These are phyloP conservation scores for Chironomus tepperi DNA, from an alignment of 1,140 invertebrate species.

Conservation along the genomic window DNA sequence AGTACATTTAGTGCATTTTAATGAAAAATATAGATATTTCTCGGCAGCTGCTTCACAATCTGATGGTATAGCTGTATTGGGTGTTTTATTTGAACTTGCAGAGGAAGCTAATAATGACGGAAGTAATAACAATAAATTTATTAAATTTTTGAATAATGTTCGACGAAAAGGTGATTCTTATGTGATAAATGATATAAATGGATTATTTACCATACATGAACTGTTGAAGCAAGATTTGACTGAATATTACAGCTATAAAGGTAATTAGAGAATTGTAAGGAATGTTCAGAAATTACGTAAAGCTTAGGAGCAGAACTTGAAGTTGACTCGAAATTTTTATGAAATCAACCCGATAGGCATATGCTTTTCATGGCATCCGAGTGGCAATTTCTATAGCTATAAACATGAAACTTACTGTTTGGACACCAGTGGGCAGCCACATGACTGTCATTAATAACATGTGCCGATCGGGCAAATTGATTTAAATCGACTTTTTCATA, in stretches of 20 bases:
- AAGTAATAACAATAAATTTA: constrained; percentile 10
- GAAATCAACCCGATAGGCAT: no score
- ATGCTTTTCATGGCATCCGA: no score
- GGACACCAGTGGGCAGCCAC: no score
- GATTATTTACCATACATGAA: not conserved
- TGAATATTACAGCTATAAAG: constrained; percentile 16
- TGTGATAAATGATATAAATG: not conserved
- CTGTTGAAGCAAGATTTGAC: not conserved
- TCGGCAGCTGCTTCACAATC: not conserved
- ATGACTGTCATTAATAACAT: no score
- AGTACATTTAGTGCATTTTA: not conserved
- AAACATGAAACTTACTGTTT: no score
- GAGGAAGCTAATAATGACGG: constrained; percentile 16
- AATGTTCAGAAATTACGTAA: no score
- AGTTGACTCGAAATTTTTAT: no score
- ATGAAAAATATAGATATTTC: not conserved
- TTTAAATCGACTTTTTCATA: no score
- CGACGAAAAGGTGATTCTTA: not conserved
- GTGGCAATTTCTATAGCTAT: not conserved
- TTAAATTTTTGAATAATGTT: not conserved
- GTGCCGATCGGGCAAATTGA: no score
- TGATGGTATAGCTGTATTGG: not conserved
- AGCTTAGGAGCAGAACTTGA: no score
- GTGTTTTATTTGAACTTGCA: not conserved
- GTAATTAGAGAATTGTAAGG: no score